A percentile compares a stretch with the other conserved stretches of the same genome.
Conservation (phyloP, 2,888 invertebrate genomes). For the Fissipunctia ypsillon region DNA sequence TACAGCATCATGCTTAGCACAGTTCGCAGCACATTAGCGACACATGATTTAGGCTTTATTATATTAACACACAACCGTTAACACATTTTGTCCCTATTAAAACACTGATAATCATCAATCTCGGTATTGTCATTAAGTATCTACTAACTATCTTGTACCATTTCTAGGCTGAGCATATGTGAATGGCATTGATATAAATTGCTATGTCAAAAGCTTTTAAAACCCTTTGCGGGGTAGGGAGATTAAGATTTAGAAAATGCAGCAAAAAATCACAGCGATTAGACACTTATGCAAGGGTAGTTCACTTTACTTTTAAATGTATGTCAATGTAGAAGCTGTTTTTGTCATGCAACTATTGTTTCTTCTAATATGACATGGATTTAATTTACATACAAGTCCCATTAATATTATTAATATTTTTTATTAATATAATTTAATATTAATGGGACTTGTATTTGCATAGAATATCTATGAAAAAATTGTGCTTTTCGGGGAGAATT, state of each 20-base stretch:
- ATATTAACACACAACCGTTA: constrained; percentile 31
- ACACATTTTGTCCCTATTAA: constrained; percentile 38
- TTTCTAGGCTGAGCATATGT: constrained; percentile 49
- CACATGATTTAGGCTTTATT: constrained; percentile 28
- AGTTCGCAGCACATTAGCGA: constrained; percentile 26
- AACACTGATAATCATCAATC: constrained; percentile 50
- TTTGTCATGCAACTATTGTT: not conserved
- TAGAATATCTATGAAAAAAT: not conserved
- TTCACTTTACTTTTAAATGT: constrained; percentile 1
- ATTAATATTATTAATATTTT: too few species aligned
- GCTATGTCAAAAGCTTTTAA: constrained; percentile 43
- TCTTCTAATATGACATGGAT: not conserved
- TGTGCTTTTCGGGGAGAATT: not conserved
- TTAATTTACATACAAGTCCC: too few species aligned
- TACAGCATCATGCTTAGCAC: constrained; percentile 14
- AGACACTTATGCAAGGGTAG: constrained; percentile 8
- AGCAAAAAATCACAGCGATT: not conserved
- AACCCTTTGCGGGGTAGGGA: constrained; percentile 2
- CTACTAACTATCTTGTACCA: constrained; percentile 34
- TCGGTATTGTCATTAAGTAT: constrained; percentile 42
- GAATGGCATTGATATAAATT: constrained; percentile 46
- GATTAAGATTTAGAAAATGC: constrained; percentile 26
- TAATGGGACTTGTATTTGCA: not conserved
- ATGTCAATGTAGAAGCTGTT: not conserved
- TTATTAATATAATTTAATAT: too few species aligned